Conservation (phyloP, 2,797 vertebrate species). For the Enteromius trimaculatus region DNA sequence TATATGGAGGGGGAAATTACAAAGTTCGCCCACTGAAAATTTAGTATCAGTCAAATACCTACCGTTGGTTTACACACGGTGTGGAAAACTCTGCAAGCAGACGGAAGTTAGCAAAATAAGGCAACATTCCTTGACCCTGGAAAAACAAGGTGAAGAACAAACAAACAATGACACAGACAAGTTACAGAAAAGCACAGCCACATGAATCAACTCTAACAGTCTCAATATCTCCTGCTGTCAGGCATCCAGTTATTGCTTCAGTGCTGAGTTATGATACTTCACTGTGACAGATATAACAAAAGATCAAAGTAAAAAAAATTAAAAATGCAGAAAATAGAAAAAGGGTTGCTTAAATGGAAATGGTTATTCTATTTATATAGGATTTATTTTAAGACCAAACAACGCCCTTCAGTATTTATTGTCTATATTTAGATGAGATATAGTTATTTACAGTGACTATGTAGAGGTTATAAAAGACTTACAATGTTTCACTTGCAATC, state of each 20-base stretch:
- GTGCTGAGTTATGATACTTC: background rate
- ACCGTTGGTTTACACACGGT: slow-evolving; percentile 99
- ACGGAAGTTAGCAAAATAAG: slow-evolving; percentile 96
- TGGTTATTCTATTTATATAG: slow-evolving; percentile 53
- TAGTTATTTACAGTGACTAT: background rate
- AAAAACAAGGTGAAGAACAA: slow-evolving; percentile 72
- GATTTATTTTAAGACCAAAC: slow-evolving; percentile 58
- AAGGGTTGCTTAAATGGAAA: background rate
- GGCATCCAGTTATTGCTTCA: background rate
- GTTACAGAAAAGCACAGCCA: slow-evolving; percentile 26
- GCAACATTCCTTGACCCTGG: slow-evolving; percentile 88
- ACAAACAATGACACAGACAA: slow-evolving; percentile 72
- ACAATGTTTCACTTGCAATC: background rate
- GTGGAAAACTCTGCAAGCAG: slow-evolving; percentile 98
- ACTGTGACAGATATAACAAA: background rate
- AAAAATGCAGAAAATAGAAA: background rate
- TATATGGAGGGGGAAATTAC: background rate
- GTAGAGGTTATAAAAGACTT: background rate
- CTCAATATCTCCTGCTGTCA: slow-evolving; percentile 20
- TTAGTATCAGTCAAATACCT: slow-evolving; percentile 69
- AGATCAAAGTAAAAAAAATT: background rate
- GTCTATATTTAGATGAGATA: slow-evolving; percentile 62
- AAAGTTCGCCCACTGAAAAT: background rate
- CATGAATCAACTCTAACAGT: slow-evolving; percentile 12
- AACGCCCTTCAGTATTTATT: slow-evolving; percentile 46